A percentile compares a stretch with the other conserved stretches of the same genome.
Evolutionary conservation across 2,797 vertebrate species (phyloP).

Genomic region (Acanthurus tractus): DNA sequence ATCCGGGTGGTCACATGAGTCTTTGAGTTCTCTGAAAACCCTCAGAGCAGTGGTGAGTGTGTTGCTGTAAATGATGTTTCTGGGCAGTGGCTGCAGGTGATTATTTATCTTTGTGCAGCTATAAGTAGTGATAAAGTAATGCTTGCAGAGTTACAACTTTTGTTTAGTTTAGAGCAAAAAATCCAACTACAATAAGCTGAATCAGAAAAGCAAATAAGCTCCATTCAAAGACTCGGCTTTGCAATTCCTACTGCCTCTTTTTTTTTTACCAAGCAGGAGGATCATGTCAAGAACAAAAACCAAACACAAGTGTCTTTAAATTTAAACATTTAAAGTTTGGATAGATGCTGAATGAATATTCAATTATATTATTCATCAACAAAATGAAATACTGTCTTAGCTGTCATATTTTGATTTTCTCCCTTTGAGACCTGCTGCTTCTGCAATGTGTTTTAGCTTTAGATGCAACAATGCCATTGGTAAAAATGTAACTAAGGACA

Average conservation of each 20-base stretch:
- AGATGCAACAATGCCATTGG: neutral
- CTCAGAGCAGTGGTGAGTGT: neutral
- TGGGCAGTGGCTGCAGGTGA: neutral
- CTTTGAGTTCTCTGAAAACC: neutral
- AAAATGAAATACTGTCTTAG: neutral
- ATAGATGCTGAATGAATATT: neutral
- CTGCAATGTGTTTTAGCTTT: neutral
- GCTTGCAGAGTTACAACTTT: neutral
- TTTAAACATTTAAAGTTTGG: neutral
- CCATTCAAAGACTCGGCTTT: neutral
- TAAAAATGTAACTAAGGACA: neutral
- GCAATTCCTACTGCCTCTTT: neutral
- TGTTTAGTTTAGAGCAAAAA: neutral
- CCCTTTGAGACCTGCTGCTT: neutral
- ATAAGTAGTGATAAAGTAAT: neutral
- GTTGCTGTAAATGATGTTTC: neutral
- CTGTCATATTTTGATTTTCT: neutral
- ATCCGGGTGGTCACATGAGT: neutral
- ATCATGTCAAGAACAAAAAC: neutral
- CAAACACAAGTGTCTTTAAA: neutral
- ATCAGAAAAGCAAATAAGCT: neutral
- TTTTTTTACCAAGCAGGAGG: neutral
- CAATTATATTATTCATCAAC: neutral
- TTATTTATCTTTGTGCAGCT: slow-evolving; percentile 6
- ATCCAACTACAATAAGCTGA: neutral